phyloP scores from a whole-genome alignment of 1,140 invertebrate genomes.

The Zaprionus ghesquierei region DNA sequence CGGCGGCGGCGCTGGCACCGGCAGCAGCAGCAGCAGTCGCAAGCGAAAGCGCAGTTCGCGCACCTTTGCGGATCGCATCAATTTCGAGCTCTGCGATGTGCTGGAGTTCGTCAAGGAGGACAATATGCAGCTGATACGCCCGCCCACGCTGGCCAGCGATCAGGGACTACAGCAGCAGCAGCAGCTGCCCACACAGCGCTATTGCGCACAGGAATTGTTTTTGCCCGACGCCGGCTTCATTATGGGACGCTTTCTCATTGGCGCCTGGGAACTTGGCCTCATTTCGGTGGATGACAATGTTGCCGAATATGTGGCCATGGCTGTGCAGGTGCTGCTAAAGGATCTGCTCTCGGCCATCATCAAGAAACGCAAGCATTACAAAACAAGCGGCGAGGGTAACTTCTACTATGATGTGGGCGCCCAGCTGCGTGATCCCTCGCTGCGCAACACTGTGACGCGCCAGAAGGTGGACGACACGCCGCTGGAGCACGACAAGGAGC shows the following conservation, averaged over 20 bases:
- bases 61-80: slow-evolving; percentile 86
- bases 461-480: slow-evolving; percentile 83
- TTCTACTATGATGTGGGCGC: slow-evolving; percentile 90
- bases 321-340: slow-evolving; percentile 90
- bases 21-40: slow-evolving; percentile 82
- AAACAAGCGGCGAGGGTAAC: slow-evolving; percentile 85
- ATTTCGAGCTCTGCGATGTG: slow-evolving; percentile 86
- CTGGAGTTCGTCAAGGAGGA: slow-evolving; percentile 84
- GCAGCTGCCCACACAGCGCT: slow-evolving; percentile 81
- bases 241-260: slow-evolving; percentile 89
- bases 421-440: slow-evolving; percentile 70
- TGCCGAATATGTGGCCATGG: slow-evolving; percentile 88
- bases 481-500: slow-evolving; percentile 84
- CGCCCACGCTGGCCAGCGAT: slow-evolving; percentile 43
- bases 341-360: slow-evolving; percentile 89
- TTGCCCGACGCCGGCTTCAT: slow-evolving; percentile 90
- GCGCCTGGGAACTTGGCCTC: slow-evolving; percentile 92
- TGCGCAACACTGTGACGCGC: slow-evolving; percentile 74
- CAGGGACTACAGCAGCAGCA: slow-evolving; percentile 55
- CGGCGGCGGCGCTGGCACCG: slow-evolving; percentile 53
- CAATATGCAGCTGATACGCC: slow-evolving; percentile 69
- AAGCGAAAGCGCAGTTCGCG: slow-evolving; percentile 84
- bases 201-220: slow-evolving; percentile 87
- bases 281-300: slow-evolving; percentile 90
- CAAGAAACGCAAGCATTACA: slow-evolving; percentile 88